Conservation (phyloP, 2,888 invertebrate species). For the Euzophera pinguis region DNA sequence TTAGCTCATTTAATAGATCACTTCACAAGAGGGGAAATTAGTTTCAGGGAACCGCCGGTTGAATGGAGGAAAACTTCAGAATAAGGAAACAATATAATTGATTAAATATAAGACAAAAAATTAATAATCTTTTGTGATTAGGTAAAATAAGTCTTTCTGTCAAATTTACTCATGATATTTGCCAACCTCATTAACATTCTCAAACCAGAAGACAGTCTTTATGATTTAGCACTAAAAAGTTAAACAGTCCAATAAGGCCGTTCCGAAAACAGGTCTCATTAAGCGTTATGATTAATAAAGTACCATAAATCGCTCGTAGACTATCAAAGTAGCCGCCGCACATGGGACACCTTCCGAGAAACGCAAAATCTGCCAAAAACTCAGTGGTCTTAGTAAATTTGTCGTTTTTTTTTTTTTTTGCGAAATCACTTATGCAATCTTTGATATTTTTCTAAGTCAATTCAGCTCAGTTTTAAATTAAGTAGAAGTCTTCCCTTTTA, state of each 20-base stretch:
- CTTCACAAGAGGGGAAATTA: too few relatives aligned
- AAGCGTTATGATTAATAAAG: constrained; percentile 59
- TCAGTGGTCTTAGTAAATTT: background rate
- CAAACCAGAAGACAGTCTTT: background rate
- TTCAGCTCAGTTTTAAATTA: too few relatives aligned
- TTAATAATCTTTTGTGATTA: too few relatives aligned
- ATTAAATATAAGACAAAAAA: too few relatives aligned
- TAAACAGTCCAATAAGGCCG: constrained; percentile 21
- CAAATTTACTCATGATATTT: too few relatives aligned
- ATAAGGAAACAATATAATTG: too few relatives aligned
- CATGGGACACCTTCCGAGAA: constrained; percentile 57
- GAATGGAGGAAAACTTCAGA: too few relatives aligned
- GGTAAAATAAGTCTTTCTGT: too few relatives aligned
- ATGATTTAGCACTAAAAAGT: constrained; percentile 8
- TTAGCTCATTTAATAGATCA: background rate
- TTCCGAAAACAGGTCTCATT: constrained; percentile 36
- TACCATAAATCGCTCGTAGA: constrained; percentile 52
- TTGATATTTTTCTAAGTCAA: background rate
- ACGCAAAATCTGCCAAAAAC: constrained; percentile 13
- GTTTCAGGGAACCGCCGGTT: too few relatives aligned
- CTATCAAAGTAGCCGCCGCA: constrained; percentile 46
- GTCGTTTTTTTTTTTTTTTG: background rate
- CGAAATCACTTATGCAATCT: constrained; percentile 1
- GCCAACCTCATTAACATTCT: too few relatives aligned
- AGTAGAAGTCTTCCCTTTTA: too few relatives aligned